phyloP scores from a whole-genome alignment of 2,797 vertebrate genomes.

The Luscinia megarhynchos region DNA sequence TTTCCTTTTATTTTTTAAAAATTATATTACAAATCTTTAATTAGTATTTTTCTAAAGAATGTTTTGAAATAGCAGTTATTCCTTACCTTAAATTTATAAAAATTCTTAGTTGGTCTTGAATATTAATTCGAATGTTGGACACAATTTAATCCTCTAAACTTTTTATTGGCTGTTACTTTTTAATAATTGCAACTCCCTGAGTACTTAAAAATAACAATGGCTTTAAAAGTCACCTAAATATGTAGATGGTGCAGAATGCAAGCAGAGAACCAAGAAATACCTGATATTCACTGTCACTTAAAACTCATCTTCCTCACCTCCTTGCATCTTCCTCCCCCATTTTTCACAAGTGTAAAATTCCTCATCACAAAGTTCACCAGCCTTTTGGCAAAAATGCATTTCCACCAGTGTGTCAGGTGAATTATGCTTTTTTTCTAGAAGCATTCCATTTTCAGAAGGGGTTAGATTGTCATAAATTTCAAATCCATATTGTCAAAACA shows the following conservation, averaged over 20 bases:
- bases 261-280: background rate
- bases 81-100: background rate
- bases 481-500: background rate
- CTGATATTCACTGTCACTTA: background rate
- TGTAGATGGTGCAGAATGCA: background rate
- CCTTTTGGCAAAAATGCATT: background rate
- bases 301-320: background rate
- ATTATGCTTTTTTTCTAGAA: background rate
- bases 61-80: background rate
- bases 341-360: background rate
- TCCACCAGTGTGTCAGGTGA: accelerated
- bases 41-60: background rate
- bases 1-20: background rate
- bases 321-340: background rate
- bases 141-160: background rate
- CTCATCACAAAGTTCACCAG: background rate
- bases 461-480: background rate
- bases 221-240: background rate
- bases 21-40: background rate
- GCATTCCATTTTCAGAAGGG: background rate
- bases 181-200: background rate
- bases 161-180: background rate
- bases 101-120: background rate
- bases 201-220: background rate
- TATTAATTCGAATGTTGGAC: background rate